Evolutionary conservation across 2,888 invertebrate species (phyloP).

Genomic region (Liopterus haemorrhoidalis): DNA sequence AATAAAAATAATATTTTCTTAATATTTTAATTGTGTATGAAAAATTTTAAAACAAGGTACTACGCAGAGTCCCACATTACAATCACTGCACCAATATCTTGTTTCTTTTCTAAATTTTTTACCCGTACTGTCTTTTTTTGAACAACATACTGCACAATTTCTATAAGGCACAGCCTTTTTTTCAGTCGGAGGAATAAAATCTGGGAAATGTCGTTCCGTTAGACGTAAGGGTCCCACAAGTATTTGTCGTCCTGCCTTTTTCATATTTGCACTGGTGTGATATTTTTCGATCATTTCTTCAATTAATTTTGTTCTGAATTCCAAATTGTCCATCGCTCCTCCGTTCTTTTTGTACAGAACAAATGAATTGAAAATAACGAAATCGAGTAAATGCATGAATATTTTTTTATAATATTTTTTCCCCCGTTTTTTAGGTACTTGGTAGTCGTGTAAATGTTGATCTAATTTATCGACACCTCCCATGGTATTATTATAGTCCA

Average conservation of each 20-base stretch:
- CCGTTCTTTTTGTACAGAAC: constrained; percentile 21
- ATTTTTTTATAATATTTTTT: constrained; percentile 18
- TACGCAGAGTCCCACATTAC: constrained; percentile 22
- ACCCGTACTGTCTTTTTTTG: constrained; percentile 17
- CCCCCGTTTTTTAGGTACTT: constrained; percentile 10
- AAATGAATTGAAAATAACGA: constrained; percentile 18
- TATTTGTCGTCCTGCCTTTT: constrained; percentile 14
- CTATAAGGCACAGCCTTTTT: constrained; percentile 21
- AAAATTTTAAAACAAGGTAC: constrained; percentile 17
- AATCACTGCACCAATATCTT: constrained; percentile 24
- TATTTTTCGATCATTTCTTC: constrained; percentile 25
- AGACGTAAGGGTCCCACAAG: constrained; percentile 17
- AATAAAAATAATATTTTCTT: too few species aligned
- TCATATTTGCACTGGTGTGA: constrained; percentile 8
- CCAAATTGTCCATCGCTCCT: constrained; percentile 20
- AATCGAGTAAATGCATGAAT: constrained; percentile 12
- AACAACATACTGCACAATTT: constrained; percentile 17
- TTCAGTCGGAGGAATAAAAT: constrained; percentile 23
- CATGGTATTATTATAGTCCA: constrained; percentile 1
- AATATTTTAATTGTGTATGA: constrained; percentile 6
- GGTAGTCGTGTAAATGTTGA: constrained; percentile 6
- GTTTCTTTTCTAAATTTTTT: constrained; percentile 21
- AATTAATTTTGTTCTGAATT: constrained; percentile 19
- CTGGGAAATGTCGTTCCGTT: constrained; percentile 26
- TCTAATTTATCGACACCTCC: background rate